Evolutionary conservation across 2,113 vertebrate species (phyloP).

Genomic region (Phaethornis superciliosus): DNA sequence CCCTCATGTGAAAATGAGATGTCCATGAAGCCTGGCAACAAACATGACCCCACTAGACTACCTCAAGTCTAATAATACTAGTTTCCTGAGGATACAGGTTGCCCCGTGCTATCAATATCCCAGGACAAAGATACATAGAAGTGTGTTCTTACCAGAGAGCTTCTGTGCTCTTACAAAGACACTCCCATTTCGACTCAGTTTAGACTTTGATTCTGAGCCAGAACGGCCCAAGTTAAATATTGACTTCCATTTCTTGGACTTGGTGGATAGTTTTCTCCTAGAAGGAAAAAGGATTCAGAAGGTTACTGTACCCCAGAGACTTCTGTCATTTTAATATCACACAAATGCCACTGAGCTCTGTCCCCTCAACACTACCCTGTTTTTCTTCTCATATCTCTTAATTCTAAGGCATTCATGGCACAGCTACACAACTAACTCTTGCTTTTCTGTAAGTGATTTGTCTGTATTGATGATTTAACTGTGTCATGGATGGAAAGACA

Average conservation of each 20-base stretch:
- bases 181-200: constrained; percentile 94
- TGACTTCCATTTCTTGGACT: constrained; percentile 97
- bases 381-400: neutral
- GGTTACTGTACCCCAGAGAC: neutral
- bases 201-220: constrained; percentile 90
- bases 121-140: neutral
- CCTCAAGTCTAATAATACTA: neutral
- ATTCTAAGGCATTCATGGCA: neutral
- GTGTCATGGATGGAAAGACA: neutral
- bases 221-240: constrained; percentile 96
- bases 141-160: constrained; percentile 80
- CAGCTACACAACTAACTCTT: neutral
- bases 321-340: neutral
- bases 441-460: neutral
- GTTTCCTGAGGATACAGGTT: neutral
- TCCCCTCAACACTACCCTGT: neutral
- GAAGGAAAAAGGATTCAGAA: constrained; percentile 20
- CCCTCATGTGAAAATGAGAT: neutral
- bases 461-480: neutral
- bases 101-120: neutral
- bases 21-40: neutral
- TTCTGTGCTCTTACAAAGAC: constrained; percentile 92
- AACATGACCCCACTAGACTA: neutral
- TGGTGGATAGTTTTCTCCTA: constrained; percentile 94
- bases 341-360: neutral